Conservation (phyloP, 2,113 vertebrate genomes). For the Falco punctatus region DNA sequence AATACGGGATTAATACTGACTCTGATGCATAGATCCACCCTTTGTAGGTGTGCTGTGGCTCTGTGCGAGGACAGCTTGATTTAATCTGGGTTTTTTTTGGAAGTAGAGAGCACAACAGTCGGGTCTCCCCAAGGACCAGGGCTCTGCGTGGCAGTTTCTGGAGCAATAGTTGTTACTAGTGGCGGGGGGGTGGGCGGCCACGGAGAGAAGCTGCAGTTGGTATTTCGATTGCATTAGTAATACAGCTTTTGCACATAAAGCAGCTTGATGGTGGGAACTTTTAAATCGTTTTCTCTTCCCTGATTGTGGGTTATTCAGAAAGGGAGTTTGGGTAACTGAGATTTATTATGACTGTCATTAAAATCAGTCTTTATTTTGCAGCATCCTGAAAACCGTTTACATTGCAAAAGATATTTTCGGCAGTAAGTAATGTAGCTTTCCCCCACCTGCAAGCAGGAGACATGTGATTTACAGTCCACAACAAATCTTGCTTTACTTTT, state of each 20-base stretch:
- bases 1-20: not conserved
- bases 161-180: not conserved
- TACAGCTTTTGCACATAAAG: not conserved
- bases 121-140: not conserved
- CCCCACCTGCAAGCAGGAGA: not conserved
- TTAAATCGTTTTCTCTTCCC: not conserved
- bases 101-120: not conserved
- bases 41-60: not conserved
- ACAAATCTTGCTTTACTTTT: not conserved
- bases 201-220: not conserved
- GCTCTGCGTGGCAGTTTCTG: not conserved
- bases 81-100: not conserved
- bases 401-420: not conserved
- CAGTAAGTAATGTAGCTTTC: not conserved
- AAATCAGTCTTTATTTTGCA: not conserved
- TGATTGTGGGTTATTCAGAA: not conserved
- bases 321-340: not conserved
- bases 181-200: not conserved
- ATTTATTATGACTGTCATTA: not conserved
- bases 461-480: not conserved
- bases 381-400: not conserved
- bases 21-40: not conserved
- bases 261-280: not conserved
- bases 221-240: not conserved
- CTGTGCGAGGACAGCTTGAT: not conserved